phyloP scores from a whole-genome alignment of 2,113 vertebrate species.

The Stegostoma tigrinum region DNA sequence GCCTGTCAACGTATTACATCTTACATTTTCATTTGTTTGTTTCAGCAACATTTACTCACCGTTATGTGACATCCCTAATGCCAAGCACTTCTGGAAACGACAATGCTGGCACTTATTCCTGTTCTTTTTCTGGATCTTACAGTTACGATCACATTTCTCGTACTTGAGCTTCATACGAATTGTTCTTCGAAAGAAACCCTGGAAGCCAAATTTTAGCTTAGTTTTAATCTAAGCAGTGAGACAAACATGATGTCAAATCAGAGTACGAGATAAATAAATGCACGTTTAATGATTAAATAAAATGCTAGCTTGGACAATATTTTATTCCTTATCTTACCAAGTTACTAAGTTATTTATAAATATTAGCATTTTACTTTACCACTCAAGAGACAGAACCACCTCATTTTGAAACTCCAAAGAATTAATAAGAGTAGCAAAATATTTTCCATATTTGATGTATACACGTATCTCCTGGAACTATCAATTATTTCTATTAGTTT shows the following conservation, averaged over 20 bases:
- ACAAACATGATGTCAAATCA: not conserved
- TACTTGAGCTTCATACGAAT: constrained; percentile 96
- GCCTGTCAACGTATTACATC: not conserved
- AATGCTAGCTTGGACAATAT: not conserved
- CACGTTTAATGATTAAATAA: not conserved
- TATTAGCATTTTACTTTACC: not conserved
- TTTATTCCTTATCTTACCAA: not conserved
- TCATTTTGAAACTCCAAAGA: not conserved
- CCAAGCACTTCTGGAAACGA: constrained; percentile 96
- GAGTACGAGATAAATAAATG: not conserved
- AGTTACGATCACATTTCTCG: constrained; percentile 82
- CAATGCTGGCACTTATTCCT: constrained; percentile 98
- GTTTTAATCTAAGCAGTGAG: not conserved
- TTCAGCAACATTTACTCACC: constrained; percentile 59
- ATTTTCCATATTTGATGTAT: not conserved
- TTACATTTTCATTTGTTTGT: not conserved
- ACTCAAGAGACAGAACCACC: not conserved
- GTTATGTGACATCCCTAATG: constrained; percentile 91
- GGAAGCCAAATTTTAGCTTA: constrained; percentile 33
- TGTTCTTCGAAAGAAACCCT: constrained; percentile 95
- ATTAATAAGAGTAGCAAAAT: not conserved
- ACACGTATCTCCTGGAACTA: not conserved
- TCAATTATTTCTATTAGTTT: not conserved
- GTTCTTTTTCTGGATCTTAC: constrained; percentile 96
- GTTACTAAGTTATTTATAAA: not conserved